A percentile compares a stretch with the other conserved stretches of the same genome.
Evolutionary conservation across 2,888 invertebrate genomes (phyloP).

Genomic region (Drosophila kuntzei): DNA sequence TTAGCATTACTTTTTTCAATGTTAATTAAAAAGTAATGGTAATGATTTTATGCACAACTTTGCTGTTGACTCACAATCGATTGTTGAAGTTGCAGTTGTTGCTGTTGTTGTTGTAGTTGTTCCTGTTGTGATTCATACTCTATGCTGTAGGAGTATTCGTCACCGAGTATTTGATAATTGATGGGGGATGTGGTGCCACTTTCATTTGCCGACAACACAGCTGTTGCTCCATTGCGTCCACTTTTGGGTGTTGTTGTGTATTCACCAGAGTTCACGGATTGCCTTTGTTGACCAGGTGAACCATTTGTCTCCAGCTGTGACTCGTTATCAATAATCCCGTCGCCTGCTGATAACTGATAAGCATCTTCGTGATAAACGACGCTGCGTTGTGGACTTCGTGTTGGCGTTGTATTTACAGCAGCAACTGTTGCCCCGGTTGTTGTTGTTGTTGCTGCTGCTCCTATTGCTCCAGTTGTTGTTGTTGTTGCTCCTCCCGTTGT

Average conservation of each 20-base stretch:
- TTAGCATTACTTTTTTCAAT: too few relatives aligned
- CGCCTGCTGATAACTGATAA: slow-evolving; percentile 60
- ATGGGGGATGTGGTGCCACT: slow-evolving; percentile 71
- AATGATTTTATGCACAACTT: too few relatives aligned
- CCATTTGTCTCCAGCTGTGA: slow-evolving; percentile 45
- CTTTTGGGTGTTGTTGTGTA: slow-evolving; percentile 80
- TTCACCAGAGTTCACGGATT: slow-evolving; percentile 79
- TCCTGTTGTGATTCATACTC: slow-evolving; percentile 62
- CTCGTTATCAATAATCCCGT: slow-evolving; percentile 61
- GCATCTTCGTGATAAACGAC: slow-evolving; percentile 74
- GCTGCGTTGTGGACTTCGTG: slow-evolving; percentile 72
- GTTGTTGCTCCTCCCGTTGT: slow-evolving; percentile 14
- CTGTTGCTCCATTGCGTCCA: slow-evolving; percentile 41
- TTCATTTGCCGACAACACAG: slow-evolving; percentile 44
- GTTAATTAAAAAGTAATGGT: too few relatives aligned
- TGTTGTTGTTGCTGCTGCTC: slow-evolving; percentile 20
- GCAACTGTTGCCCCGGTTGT: slow-evolving; percentile 1
- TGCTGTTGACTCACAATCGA: slow-evolving; percentile 44
- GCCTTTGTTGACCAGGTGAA: slow-evolving; percentile 67
- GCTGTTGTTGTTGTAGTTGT: slow-evolving; percentile 34
- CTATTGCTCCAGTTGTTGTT: slow-evolving; percentile 17
- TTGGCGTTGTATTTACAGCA: slow-evolving; percentile 60
- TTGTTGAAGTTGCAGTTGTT: slow-evolving; percentile 41
- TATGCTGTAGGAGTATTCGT: slow-evolving; percentile 69
- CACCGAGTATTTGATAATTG: slow-evolving; percentile 71